A percentile compares a stretch with the other conserved stretches of the same genome.
Evolutionary conservation across 2,113 vertebrate genomes (phyloP).

Genomic region (Anhinga anhinga): DNA sequence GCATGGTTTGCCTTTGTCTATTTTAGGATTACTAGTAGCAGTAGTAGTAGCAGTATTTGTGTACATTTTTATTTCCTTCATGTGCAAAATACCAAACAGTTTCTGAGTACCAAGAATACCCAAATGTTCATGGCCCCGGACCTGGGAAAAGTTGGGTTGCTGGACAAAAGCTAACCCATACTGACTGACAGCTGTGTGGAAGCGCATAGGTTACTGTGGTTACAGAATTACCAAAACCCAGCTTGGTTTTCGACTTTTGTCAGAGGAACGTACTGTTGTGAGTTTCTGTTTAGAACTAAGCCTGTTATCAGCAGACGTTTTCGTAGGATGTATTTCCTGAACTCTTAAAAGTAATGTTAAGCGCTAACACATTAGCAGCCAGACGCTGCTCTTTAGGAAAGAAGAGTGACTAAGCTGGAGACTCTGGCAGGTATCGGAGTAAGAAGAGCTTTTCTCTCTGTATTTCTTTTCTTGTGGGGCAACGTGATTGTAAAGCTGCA

Average conservation of each 20-base stretch:
- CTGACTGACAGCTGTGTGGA: background rate
- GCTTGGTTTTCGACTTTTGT: background rate
- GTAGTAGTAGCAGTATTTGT: background rate
- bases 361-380: background rate
- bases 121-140: background rate
- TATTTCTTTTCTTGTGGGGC: background rate
- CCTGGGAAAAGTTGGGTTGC: background rate
- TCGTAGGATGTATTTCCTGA: background rate
- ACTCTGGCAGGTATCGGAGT: background rate
- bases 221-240: background rate
- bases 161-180: background rate
- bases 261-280: background rate
- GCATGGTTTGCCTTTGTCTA: background rate
- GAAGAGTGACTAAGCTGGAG: background rate
- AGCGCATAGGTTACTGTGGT: background rate
- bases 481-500: background rate
- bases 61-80: background rate
- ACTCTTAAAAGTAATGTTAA: background rate
- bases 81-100: background rate
- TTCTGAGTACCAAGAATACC: background rate
- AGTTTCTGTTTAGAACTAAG: conserved; percentile 8
- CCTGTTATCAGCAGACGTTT: background rate
- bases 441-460: background rate
- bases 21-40: background rate
- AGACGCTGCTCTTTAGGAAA: background rate